Evolutionary conservation across 2,888 invertebrate genomes (phyloP), one percentile per base, ranked within the genome.

Genomic region (Steinernema scapterisci): DNA sequence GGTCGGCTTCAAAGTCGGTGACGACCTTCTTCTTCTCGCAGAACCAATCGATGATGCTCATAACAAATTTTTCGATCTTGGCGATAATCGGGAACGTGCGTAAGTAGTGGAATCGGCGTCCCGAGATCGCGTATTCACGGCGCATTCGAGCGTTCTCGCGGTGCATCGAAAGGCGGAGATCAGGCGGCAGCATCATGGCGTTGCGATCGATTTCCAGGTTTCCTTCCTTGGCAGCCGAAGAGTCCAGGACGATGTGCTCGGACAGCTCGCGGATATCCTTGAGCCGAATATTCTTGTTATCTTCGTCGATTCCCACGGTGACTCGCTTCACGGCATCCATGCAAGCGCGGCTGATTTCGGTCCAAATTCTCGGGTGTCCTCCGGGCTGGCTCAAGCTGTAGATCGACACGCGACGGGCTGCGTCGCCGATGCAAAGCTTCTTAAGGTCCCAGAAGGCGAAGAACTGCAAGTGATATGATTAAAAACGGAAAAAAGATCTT

Each of bases 351-450:
- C 43, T 63, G 7, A 73, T 45, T 16, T 73, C 21, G 19, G 27
- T 63, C 73, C 73, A 73, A 38, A 73, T 73, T 23, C 73, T 6
- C 1, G 73, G 73, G 21, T 73, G 54, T n/a, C 73, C 73, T 11
- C 63, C 73, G n/a, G 73, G 73, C 19, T 73, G 73, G 44, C 73
- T 73, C 31, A 73, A 48, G 38, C 52, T 43, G 63, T 73, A 73
- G 13, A 73, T 25, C 9, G 7, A 16, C 2, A 38, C 13, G 11
- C 73, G 73, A 19, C 70, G 52, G 5, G 21, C 16, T 25, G 51
- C 51, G 16, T 63, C 63, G 19, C 16, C 1, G 6, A 31, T 3
- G 5, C 27, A 31, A 1, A 63, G 63, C 19, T 63, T 63, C 27
- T 38, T 27, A 2, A 63, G 19, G 19, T 63, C 63, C 63, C 63